A percentile compares a stretch with the other conserved stretches of the same genome.
These are phyloP conservation scores for Aphidius gifuensis DNA, from an alignment of 1,140 invertebrate species.

Conservation along the genomic window DNA sequence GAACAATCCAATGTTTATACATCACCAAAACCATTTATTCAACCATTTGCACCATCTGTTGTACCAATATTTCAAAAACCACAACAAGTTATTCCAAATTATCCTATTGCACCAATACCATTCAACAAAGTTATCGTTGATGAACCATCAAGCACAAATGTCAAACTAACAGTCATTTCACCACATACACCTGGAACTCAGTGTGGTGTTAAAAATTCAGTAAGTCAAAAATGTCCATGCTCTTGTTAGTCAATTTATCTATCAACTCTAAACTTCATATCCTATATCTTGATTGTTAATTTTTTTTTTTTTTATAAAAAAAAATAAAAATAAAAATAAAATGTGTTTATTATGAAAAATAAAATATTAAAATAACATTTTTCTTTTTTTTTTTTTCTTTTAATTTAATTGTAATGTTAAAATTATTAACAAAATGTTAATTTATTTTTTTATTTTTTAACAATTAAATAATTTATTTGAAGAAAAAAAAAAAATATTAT, in stretches of 20 bases:
- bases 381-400: no score
- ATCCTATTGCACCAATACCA: constrained; percentile 13
- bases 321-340: no score
- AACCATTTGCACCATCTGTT: background rate
- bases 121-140: constrained; percentile 23
- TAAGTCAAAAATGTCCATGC: constrained; percentile 31
- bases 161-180: constrained; percentile 22
- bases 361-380: no score
- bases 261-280: background rate
- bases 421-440: no score
- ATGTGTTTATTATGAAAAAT: no score
- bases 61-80: background rate
- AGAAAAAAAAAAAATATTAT: no score
- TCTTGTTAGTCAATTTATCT: background rate
- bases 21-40: background rate
- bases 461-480: no score
- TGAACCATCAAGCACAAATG: background rate
- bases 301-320: constrained; percentile 2
- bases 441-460: no score
- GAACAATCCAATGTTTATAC: no score
- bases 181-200: constrained; percentile 34
- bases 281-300: constrained; percentile 3
- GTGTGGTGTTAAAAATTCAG: constrained; percentile 50
- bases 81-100: background rate
- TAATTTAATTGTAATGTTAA: no score